phyloP scores from a whole-genome alignment of 2,113 vertebrate genomes.

The Muscicapa adusta region DNA sequence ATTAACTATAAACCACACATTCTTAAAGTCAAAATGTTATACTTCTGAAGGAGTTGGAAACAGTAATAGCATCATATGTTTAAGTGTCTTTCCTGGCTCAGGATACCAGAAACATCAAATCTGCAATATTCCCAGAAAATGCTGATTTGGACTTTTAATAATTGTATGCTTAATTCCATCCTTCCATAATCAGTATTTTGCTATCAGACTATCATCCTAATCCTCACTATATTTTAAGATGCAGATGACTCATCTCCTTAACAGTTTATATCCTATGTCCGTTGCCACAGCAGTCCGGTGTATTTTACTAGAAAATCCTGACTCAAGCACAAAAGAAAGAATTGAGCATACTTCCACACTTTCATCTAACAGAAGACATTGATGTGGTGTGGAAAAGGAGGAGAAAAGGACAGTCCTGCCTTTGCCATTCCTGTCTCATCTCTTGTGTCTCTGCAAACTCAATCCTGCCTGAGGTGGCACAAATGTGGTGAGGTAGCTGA shows the following conservation, averaged over 20 bases:
- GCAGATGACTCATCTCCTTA: conserved; percentile 24
- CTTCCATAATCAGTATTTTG: neutral
- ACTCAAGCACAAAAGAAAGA: neutral
- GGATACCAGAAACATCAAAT: neutral
- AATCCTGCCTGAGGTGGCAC: neutral
- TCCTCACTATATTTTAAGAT: conserved; percentile 22
- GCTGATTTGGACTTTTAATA: neutral
- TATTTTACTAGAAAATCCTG: conserved; percentile 20
- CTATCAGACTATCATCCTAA: neutral
- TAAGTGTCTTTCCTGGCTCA: neutral
- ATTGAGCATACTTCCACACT: neutral
- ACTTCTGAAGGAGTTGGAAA: neutral
- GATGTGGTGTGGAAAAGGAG: neutral
- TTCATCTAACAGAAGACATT: neutral
- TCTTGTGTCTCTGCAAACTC: neutral
- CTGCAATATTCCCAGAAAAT: neutral
- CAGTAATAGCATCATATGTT: neutral
- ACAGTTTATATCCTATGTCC: neutral
- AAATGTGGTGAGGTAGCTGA: neutral
- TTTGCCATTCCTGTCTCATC: neutral
- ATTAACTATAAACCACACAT: neutral
- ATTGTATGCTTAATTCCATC: neutral
- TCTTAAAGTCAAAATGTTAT: neutral
- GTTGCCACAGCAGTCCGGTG: neutral
- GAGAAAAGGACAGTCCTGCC: neutral